phyloP scores from a whole-genome alignment of 2,113 vertebrate genomes.

The Microcebus murinus region DNA sequence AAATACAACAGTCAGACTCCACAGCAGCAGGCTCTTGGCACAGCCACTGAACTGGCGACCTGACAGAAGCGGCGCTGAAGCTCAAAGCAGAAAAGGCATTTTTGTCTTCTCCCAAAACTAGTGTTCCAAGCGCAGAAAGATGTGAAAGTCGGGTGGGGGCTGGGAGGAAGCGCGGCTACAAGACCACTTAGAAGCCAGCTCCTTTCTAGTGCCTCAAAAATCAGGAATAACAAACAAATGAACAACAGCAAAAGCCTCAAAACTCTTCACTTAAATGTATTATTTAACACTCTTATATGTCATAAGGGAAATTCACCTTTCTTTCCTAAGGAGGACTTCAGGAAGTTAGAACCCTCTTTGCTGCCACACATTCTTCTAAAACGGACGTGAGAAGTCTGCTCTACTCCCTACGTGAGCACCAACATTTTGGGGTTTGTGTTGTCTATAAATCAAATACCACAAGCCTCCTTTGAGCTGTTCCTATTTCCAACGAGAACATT shows the following conservation, averaged over 20 bases:
- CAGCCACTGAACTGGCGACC: accelerated
- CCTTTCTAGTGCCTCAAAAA: not conserved
- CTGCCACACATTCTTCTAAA: accelerated
- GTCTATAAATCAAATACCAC: not conserved
- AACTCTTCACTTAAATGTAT: accelerated
- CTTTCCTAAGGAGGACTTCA: not conserved
- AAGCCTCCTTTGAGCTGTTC: not conserved
- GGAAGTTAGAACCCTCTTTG: accelerated
- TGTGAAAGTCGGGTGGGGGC: accelerated
- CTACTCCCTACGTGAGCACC: not conserved
- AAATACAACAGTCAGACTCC: accelerated
- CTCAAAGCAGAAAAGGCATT: not conserved
- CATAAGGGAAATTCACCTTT: accelerated
- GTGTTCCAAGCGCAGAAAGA: not conserved
- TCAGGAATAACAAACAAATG: not conserved
- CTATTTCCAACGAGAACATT: not conserved
- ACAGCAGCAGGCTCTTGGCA: accelerated
- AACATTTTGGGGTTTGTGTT: accelerated
- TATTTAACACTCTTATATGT: accelerated
- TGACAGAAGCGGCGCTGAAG: accelerated
- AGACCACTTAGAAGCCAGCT: accelerated
- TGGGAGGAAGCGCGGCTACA: accelerated
- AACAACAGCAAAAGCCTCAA: not conserved
- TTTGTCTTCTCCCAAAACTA: not conserved
- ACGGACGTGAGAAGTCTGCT: accelerated